phyloP scores from a whole-genome alignment of 2,113 vertebrate species.

The Onychostruthus taczanowskii region DNA sequence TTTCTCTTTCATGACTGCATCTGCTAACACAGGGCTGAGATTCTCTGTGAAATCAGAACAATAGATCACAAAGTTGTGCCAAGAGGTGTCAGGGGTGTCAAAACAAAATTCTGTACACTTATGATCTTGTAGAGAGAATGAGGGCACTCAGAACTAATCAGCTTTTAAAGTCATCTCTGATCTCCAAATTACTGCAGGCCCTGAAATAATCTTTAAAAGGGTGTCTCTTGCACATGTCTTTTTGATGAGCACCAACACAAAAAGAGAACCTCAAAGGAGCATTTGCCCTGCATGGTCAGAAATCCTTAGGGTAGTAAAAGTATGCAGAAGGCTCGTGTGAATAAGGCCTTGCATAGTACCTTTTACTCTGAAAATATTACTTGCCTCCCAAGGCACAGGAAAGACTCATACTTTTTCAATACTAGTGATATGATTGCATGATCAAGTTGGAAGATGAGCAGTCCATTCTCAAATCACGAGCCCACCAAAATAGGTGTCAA shows the following conservation, averaged over 20 bases:
- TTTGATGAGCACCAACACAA: background rate
- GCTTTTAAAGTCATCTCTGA: background rate
- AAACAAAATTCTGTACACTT: background rate
- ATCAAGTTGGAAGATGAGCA: background rate
- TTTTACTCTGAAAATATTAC: background rate
- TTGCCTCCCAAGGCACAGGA: background rate
- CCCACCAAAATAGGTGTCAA: background rate
- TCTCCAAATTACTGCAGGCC: background rate
- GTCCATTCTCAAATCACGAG: background rate
- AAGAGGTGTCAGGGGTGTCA: background rate
- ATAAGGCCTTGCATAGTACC: background rate
- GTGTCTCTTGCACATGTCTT: background rate
- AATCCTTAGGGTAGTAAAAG: background rate
- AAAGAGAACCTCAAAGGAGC: background rate
- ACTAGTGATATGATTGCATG: background rate
- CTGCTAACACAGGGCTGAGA: background rate
- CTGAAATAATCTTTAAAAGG: background rate
- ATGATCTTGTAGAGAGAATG: background rate
- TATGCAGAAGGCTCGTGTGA: background rate
- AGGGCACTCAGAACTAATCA: background rate
- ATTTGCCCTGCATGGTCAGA: background rate
- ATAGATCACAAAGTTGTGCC: background rate
- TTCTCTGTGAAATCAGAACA: background rate
- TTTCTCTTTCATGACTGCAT: background rate
- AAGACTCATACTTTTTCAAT: background rate